These are phyloP conservation scores for Rhynchotus rufescens DNA, from an alignment of 2,797 vertebrate species.

Conservation along the genomic window DNA sequence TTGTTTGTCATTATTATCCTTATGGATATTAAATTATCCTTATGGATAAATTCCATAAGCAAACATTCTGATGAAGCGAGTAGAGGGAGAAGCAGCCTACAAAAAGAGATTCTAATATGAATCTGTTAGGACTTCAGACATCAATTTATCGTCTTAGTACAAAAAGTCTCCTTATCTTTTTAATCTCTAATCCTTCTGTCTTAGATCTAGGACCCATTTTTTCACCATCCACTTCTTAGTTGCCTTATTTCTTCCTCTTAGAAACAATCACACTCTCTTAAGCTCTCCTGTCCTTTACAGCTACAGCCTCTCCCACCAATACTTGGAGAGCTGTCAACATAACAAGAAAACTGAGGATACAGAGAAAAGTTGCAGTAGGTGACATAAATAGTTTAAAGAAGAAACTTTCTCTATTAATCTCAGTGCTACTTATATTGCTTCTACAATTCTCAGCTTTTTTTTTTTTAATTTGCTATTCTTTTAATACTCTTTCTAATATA, in stretches of 20 bases:
- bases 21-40: no score
- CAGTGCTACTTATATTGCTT: background rate
- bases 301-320: background rate
- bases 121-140: background rate
- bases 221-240: background rate
- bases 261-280: background rate
- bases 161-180: background rate
- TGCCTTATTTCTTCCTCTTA: background rate
- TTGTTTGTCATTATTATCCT: no score
- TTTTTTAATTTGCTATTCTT: background rate
- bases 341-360: background rate
- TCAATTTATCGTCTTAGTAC: background rate
- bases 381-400: background rate
- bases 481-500: background rate
- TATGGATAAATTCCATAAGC: background rate
- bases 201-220: background rate
- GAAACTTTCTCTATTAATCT: background rate
- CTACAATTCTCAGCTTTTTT: background rate
- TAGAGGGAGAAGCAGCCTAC: background rate
- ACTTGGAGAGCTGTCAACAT: background rate
- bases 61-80: background rate
- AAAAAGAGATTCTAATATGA: background rate
- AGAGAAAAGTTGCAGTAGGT: background rate
- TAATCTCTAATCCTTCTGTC: background rate
- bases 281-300: background rate